A percentile compares a stretch with the other conserved stretches of the same genome.
Evolutionary conservation across 2,113 vertebrate genomes (phyloP).

Genomic region (Hirundichthys speculiger): DNA sequence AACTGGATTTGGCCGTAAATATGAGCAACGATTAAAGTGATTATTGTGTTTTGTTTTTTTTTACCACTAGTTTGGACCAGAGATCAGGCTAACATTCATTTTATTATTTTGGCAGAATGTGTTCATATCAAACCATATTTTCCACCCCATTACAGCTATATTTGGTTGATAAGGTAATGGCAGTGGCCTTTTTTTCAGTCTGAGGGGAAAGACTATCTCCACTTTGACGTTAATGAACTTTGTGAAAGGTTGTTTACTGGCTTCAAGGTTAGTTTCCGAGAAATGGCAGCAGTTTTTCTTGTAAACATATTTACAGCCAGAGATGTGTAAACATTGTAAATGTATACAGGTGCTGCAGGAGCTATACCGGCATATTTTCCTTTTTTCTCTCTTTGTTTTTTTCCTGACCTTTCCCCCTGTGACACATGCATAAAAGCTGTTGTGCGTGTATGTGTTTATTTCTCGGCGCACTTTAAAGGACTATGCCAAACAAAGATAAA

Average conservation of each 20-base stretch:
- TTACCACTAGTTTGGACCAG: not conserved
- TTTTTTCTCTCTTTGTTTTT: conserved; percentile 30
- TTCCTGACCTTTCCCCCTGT: conserved; percentile 43
- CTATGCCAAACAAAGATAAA: conserved; percentile 35
- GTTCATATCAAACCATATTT: conserved; percentile 14
- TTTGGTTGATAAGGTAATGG: conserved; percentile 52
- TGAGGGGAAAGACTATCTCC: conserved; percentile 37
- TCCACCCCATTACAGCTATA: conserved; percentile 19
- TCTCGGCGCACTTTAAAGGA: conserved; percentile 46
- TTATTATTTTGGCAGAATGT: conserved; percentile 25
- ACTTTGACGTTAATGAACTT: conserved; percentile 76
- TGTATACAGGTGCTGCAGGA: conserved; percentile 66
- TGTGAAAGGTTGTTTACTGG: conserved; percentile 74
- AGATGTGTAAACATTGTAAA: conserved; percentile 76
- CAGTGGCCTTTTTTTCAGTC: conserved; percentile 42
- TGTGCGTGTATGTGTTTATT: conserved; percentile 45
- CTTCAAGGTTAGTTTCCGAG: conserved; percentile 80
- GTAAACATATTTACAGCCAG: conserved; percentile 79
- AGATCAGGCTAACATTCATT: not conserved
- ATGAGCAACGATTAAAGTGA: not conserved
- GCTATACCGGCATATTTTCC: conserved; percentile 40
- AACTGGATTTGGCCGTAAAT: too few relatives aligned
- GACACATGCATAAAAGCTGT: conserved; percentile 39
- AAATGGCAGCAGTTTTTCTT: conserved; percentile 69
- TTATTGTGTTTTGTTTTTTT: not conserved